Base-by-base conservation (phyloP, 1,140 invertebrate genomes). In the Odontomachus brunneus region DNA sequence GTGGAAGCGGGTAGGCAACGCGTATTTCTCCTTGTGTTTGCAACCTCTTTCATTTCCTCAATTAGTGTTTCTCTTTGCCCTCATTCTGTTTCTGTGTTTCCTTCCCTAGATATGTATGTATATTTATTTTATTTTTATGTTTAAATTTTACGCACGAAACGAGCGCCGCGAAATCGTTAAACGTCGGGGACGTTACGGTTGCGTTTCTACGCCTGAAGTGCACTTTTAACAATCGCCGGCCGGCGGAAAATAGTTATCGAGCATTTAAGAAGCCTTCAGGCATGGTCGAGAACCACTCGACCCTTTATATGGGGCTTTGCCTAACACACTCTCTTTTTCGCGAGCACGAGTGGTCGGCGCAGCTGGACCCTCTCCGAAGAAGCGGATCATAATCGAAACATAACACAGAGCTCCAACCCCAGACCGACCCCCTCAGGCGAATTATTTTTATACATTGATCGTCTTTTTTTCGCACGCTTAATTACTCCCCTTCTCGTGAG, bases 171-270 rank as follows among this genome's bases (percentile, higher is more conserved):
- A 44, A 78, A 69, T 69, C 24, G 22, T 4, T 33, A 67, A 78
- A 55, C n/a, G 17, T n/a, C 14, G 9, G 3, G 4, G 9, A 2
- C 38, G 19, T 26, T 26, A 5, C 22, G 19, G 49, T 55, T 78
- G 51, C 75, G n/a, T 57, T 69, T 78, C 17, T 44, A 69, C 51
- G 33, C 22, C 12, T 66, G 5, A 15, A 26, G 19, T 48, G 48
- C 22, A 29, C 60, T 29, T 78, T 53, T 57, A 57, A 69, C 75
- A 78, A 69, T 69, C 51, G 62, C 15, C 60, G 24, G 19, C 38
- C 74, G 19, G 19, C 49, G 63, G 66, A 57, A 69, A 78, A 69
- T 78, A 69, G 49, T 67, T 69, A 57, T 55, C 63, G 26, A 78
- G 49, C 49, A 33, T 78, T 76, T 66, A 57, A 78, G 29, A 69